Conservation (phyloP, 2,888 invertebrate genomes). For the Megalurothrips usitatus region DNA sequence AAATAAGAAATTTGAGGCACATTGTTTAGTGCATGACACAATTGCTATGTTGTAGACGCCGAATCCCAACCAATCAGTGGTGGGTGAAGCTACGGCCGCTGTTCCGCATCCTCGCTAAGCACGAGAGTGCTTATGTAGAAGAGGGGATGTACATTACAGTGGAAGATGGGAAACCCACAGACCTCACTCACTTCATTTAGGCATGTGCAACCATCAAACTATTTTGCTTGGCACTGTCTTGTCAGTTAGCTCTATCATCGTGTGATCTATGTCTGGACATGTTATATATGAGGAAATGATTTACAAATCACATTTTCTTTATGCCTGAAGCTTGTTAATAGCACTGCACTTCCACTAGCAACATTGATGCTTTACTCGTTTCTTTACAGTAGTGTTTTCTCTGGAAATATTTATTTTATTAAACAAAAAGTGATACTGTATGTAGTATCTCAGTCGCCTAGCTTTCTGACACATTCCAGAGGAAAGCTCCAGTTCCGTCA, state of each 20-base stretch:
- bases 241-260: too few relatives aligned
- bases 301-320: too few relatives aligned
- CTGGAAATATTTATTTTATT: not conserved
- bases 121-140: conserved; percentile 83
- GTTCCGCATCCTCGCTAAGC: conserved; percentile 87
- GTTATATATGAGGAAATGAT: too few relatives aligned
- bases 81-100: conserved; percentile 90
- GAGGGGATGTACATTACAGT: conserved; percentile 78
- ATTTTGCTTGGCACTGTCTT: not conserved
- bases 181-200: conserved; percentile 13
- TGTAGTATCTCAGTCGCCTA: too few relatives aligned
- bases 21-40: not conserved
- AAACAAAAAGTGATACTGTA: not conserved
- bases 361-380: not conserved
- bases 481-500: too few relatives aligned
- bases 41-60: conserved; percentile 56
- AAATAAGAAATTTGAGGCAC: too few relatives aligned
- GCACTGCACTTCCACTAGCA: not conserved
- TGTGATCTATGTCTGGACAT: too few relatives aligned
- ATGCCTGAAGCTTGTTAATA: too few relatives aligned
- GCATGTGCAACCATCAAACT: conserved; percentile 20
- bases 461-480: too few relatives aligned
- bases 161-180: conserved; percentile 50
- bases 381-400: conserved; percentile 24
- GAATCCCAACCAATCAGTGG: conserved; percentile 86